Evolutionary conservation across 2,888 invertebrate genomes (phyloP).

Genomic region (Calliphora vomitoria): DNA sequence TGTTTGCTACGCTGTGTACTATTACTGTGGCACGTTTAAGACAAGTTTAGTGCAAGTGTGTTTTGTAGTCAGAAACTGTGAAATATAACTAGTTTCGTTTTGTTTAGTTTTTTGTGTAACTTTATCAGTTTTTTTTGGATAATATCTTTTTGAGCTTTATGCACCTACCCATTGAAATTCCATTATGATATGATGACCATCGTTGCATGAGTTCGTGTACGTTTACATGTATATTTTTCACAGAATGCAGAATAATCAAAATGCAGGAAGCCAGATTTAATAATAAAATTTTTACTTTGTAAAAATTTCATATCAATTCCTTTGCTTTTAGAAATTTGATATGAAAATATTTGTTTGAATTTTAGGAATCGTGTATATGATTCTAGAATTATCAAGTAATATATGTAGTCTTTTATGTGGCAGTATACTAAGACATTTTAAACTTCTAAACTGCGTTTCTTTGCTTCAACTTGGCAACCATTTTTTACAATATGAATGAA

Average conservation of each 20-base stretch:
- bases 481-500: too few species aligned
- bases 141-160: background rate
- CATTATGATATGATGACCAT: background rate
- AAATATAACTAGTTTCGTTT: slow-evolving; percentile 8
- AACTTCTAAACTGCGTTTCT: too few species aligned
- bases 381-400: too few species aligned
- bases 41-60: background rate
- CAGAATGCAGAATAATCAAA: background rate
- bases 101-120: background rate
- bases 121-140: background rate
- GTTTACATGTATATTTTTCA: background rate
- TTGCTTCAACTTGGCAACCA: too few species aligned
- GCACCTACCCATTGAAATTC: background rate
- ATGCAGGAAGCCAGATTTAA: background rate
- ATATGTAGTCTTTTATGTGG: too few species aligned
- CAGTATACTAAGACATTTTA: too few species aligned
- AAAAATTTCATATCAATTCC: too few species aligned
- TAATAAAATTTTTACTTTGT: too few species aligned
- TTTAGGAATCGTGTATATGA: too few species aligned
- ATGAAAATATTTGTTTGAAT: too few species aligned
- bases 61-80: background rate
- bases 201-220: background rate
- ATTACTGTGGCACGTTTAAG: background rate
- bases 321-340: too few species aligned
- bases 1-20: background rate